A percentile compares a stretch with the other conserved stretches of the same genome.
These are phyloP conservation scores for Pseudonaja textilis DNA, from an alignment of 2,113 vertebrate species.

Conservation along the genomic window DNA sequence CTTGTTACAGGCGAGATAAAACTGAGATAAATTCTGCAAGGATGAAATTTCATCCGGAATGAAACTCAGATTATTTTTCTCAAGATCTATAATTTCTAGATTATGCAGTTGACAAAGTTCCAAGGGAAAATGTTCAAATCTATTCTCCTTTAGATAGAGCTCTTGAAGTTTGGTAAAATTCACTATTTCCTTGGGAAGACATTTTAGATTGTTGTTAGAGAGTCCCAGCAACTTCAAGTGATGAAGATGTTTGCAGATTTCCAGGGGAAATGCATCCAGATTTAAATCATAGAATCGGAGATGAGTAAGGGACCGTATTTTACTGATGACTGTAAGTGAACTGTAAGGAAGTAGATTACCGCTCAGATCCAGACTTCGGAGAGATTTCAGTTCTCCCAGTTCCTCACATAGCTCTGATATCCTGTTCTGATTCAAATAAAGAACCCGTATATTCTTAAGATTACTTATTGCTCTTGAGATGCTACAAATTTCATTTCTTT, in stretches of 20 bases:
- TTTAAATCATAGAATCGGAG: constrained; percentile 60
- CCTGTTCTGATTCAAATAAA: constrained; percentile 67
- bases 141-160: constrained; percentile 67
- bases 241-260: constrained; percentile 61
- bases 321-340: constrained; percentile 38
- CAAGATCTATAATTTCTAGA: constrained; percentile 67
- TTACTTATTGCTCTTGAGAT: constrained; percentile 53
- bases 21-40: constrained; percentile 54
- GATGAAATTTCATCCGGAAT: constrained; percentile 57
- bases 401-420: constrained; percentile 42
- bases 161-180: constrained; percentile 66
- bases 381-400: constrained; percentile 48
- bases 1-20: constrained; percentile 62
- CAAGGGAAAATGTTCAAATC: constrained; percentile 52
- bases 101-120: constrained; percentile 56
- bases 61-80: constrained; percentile 55
- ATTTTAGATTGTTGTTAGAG: constrained; percentile 51
- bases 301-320: constrained; percentile 43
- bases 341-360: constrained; percentile 39
- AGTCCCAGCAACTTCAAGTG: constrained; percentile 65
- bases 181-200: constrained; percentile 60
- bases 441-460: constrained; percentile 53
- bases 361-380: constrained; percentile 69
- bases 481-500: constrained; percentile 58
- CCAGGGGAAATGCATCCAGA: constrained; percentile 47